Evolutionary conservation across 2,888 invertebrate species (phyloP), one percentile per base, ranked within the genome.

Genomic region (Agrotis exclamationis): DNA sequence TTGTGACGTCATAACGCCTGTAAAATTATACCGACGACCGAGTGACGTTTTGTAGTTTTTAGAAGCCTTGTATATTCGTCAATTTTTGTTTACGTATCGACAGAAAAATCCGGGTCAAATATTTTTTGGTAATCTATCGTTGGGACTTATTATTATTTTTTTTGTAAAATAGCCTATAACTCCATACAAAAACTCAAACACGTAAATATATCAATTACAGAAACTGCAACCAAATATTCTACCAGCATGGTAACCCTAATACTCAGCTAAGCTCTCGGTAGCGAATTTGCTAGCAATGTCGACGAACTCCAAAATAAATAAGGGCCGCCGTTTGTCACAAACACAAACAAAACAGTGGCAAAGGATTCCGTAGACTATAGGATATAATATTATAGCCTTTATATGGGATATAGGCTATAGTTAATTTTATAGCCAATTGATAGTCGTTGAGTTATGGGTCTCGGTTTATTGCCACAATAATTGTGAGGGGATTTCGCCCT

Each of bases 291-390:
- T 84, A 85, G 74, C 80, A 88, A 90, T 88, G 89, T 87, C 93
- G 87, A 89, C 91, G 91, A 93, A 93, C 93, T 93, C 91, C 86
- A 89, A 90, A 91, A 93, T 93, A 93, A 93, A 93, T 93, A 93
- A 89, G 93, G 93, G 93, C 87, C 82, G 87, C 83, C 91, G 92
- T 92, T 93, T 93, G 91, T 91, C 89, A 87, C 86, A 85, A 93
- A 93, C 88, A 92, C 88, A 93, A 92, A 93, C 91, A 91, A 83
- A 91, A 92, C 91, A 89, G 80, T 68, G 82, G 87, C 86, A 87
- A 85, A 89, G 89, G 86, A 88, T 88, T 85, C 82, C 73, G 70
- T 81, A 82, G 47, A 44, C 48, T 54, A 56, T 6, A 66, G 33
- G 20, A 71, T 80, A 77, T 76, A 39, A 50, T 69, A 54, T 53